Evolutionary conservation across 1,140 invertebrate species (phyloP), one percentile per base, ranked within the genome.

Genomic region (Lucilia sericata): DNA sequence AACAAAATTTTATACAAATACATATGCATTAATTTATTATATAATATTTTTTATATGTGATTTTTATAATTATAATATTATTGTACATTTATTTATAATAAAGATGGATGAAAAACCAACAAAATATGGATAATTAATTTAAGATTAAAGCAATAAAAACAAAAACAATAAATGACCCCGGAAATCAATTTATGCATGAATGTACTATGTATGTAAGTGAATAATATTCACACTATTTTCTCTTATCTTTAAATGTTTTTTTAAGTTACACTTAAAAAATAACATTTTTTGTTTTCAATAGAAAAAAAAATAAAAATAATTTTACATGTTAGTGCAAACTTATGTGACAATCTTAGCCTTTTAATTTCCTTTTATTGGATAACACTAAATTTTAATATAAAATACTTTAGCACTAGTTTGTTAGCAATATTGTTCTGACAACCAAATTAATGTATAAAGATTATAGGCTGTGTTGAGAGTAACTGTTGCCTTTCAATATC

Each of bases 241-340:
- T 3, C 42, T 42, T 42, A 42, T 42, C 42, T 42, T 42, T n/a
- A 14, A 60, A 60, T n/a, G 14, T 60, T 60, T 60, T 14, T 60
- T 60, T n/a, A 60, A n/a, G 55, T 60, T 60, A 60, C n/a, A 60
- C 55, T 60, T 60, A 60, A 60, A 60, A 60, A 60, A n/a, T 60
- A n/a, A n/a, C 17, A 60, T 60, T 17, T 42, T 42, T 42, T 42
- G 14, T 13, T 42, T 60, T 60, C n/a, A 60, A 17, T 60, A n/a
- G 4, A n/a, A n/a, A 60, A n/a, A n/a, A 60, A 12, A 55, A 55
- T 14, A 60, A 60, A n/a, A n/a, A 60, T 60, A 60, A 60, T 60
- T 60, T 60, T 60, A 60, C 17, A 60, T 7, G 55, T 60, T 60
- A 4, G 5, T 60, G n/a, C 55, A 60, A 60, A 60, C 55, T 4